Conservation (phyloP, 2,113 vertebrate species). For the Ctenomys sociabilis region DNA sequence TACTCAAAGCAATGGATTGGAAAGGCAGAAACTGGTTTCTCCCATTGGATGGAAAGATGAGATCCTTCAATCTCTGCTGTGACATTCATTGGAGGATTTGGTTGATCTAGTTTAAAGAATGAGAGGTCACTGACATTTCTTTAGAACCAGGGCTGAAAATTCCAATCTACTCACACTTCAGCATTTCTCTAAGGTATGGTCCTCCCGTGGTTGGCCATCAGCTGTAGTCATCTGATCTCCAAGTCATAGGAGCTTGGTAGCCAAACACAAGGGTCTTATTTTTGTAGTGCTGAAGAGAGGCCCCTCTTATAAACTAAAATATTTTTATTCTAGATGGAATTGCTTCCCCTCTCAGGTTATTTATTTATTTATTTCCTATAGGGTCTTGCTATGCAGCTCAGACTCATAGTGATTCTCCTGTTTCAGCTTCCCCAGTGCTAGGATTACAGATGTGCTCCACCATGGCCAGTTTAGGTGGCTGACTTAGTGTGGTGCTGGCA, state of each 20-base stretch:
- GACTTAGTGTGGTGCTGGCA: no score
- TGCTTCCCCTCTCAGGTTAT: neutral
- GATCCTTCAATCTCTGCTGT: constrained; percentile 69
- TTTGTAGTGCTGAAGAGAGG: neutral
- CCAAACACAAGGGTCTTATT: neutral
- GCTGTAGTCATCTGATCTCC: neutral
- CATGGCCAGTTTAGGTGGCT: no score
- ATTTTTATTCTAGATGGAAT: neutral
- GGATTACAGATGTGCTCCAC: no score
- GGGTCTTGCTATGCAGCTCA: no score
- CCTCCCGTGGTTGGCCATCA: neutral
- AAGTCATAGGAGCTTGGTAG: neutral
- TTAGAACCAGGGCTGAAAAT: neutral
- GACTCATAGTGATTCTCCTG: no score
- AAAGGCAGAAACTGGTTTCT: constrained; percentile 83
- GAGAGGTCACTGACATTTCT: neutral
- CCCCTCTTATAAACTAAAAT: neutral
- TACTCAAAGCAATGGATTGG: constrained; percentile 81
- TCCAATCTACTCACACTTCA: neutral
- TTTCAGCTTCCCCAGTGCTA: no score
- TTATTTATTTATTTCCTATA: no score
- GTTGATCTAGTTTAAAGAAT: constrained; percentile 77
- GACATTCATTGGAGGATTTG: constrained; percentile 83
- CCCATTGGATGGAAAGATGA: constrained; percentile 79
- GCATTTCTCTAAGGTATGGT: neutral